Evolutionary conservation across 92 coral and sea anemone genomes (phyloP).

Genomic region (Nematostella vectensis): DNA sequence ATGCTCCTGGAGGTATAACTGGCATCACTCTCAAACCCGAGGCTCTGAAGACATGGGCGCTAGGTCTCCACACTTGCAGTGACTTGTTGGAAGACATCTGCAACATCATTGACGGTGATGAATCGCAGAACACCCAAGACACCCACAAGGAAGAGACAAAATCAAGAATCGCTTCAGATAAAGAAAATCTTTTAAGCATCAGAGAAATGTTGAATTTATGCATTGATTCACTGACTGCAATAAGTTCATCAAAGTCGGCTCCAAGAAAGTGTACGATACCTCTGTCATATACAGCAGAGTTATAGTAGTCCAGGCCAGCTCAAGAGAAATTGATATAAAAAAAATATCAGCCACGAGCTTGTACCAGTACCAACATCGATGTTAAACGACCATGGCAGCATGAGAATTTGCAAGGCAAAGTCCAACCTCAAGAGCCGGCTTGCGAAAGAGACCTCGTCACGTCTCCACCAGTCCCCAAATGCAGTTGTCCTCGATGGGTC

Average conservation of each 20-base stretch:
- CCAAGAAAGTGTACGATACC: no score
- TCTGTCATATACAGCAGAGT: no score
- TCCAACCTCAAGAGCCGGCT: slow-evolving; percentile 45
- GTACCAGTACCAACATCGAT: slow-evolving; percentile 54
- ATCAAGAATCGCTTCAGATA: slow-evolving; percentile 16
- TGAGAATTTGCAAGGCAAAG: slow-evolving; percentile 44
- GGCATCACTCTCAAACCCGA: no score
- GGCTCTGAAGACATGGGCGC: no score
- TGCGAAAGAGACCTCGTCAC: slow-evolving; percentile 23
- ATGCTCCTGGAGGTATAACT: no score
- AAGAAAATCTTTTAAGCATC: slow-evolving; percentile 4
- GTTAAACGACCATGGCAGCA: slow-evolving; percentile 41
- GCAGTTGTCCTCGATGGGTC: slow-evolving; percentile 63
- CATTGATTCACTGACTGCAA: slow-evolving; percentile 35
- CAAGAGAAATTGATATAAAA: slow-evolving; percentile 33
- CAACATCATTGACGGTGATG: no score
- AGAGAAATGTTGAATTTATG: slow-evolving; percentile 14
- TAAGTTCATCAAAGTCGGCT: slow-evolving; percentile 38
- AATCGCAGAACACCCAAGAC: no score
- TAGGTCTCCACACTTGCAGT: no score
- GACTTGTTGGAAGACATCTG: no score
- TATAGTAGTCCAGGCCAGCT: no score
- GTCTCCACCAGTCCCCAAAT: no score
- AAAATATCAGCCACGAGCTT: slow-evolving; percentile 37
- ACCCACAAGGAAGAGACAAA: slow-evolving; percentile 44